Base-by-base conservation (phyloP, 23 tunicate genomes). In the Styela plicata region DNA sequence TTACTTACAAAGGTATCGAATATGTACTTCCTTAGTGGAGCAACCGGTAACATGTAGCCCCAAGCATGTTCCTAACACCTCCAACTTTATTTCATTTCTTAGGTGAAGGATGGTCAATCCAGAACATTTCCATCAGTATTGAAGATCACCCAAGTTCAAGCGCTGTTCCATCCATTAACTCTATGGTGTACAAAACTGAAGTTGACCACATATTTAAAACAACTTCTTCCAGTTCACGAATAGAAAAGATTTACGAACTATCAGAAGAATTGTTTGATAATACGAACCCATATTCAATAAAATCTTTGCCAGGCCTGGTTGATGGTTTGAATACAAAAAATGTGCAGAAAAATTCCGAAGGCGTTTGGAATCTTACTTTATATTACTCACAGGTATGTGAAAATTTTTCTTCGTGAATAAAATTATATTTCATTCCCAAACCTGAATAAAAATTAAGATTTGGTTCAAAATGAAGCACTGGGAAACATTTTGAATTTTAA, bases 191-290 rank as follows among this genome's bases (percentile, higher is more conserved):
- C 84, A 70, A 69, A 27, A 27, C 79, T 22, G 70, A 78, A 31
- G 69, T 79, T 31, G 84, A 86, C 13, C 83, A 86, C 35, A 35
- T 24, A n/a, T 79, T 86, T 57, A 44, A 77, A 26, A 36, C 83
- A 21, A 53, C 64, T 2, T 33, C 82, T 31, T 64, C 73, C 2
- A 34, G 35, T 0, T 33, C 52, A 22, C 74, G 80, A 1, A 79
- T 85, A 28, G 88, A 85, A 63, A 85, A 84, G 27, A 80, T 52
- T 3, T 84, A 18, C 29, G 27, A 25, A 24, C 32, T 76, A 10
- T 2, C 81, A 0, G 81, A 76, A 53, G 32, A 36, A 0, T 27
- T 44, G 1, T 25, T 57, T 21, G 66, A 44, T n/a, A 57, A 76
- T 13, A 26, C 37, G 21, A 23, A 24, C 63, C 63, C 32, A 0